These are phyloP conservation scores for Campoplex nolae DNA, from an alignment of 2,888 invertebrate genomes.

Conservation along the genomic window DNA sequence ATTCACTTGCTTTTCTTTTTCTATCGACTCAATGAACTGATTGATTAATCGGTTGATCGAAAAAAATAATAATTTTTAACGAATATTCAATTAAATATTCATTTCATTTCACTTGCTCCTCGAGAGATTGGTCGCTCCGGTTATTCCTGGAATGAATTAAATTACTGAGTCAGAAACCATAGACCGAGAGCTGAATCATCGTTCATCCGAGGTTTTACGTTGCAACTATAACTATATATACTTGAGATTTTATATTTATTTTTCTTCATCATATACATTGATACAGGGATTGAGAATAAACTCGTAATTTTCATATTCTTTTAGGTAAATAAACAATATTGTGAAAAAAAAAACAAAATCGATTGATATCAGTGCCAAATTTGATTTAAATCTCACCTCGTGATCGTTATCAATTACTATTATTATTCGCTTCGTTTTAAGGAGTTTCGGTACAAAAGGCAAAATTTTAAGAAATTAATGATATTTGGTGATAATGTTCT, in stretches of 20 bases:
- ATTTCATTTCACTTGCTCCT: constrained; percentile 1
- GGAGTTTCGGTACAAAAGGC: no score
- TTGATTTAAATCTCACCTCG: background rate
- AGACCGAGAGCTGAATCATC: constrained; percentile 51
- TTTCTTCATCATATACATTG: background rate
- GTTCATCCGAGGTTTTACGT: constrained; percentile 19
- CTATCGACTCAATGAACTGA: background rate
- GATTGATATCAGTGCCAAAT: background rate
- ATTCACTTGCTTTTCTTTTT: background rate
- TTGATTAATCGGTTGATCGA: background rate
- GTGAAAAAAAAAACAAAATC: background rate
- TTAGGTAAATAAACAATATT: constrained; percentile 16
- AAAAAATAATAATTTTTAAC: background rate
- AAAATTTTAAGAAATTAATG: no score
- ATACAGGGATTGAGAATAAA: background rate
- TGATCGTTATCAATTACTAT: background rate
- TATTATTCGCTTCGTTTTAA: background rate
- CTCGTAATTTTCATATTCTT: background rate
- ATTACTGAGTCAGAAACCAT: constrained; percentile 43
- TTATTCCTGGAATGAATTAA: constrained; percentile 56
- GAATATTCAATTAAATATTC: constrained; percentile 13
- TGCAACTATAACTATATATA: background rate
- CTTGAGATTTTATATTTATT: constrained; percentile 19
- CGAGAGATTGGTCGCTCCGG: constrained; percentile 31
- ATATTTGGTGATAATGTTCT: no score